Base-by-base conservation (phyloP, 92 coral and sea anemone species). In the Heteractis magnifica region DNA sequence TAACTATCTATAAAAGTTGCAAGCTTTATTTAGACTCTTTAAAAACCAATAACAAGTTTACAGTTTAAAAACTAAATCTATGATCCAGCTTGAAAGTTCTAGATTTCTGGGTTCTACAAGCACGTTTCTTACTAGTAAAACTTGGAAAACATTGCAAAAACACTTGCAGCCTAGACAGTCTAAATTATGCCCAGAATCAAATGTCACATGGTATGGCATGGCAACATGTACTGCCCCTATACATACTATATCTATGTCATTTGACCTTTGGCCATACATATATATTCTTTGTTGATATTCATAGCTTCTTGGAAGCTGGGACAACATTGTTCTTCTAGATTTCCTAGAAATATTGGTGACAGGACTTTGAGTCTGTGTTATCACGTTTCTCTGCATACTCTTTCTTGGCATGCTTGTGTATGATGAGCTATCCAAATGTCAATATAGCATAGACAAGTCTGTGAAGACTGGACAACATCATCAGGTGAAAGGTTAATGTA, bases 181-280 rank as follows among this genome's bases (percentile, higher is more conserved):
- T n/a, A 65, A 68, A 26, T 68, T 8, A 68, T 68, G 73, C 49
- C 13, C 44, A 53, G 44, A 34, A 34, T 34, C 44, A 34, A 34
- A 34, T 34, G 59, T 52, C 50, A 52, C 44, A 23, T 78, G 51
- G 53, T 6, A 26, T 10, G 58, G 51, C 82, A 48, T 62, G 83
- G 65, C 77, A 70, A 70, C 77, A 81, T 65, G 70, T 70, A 51
- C 60, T 64, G 75, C 48, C 49, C 77, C 49, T 50, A 60, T 70
- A 4, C 41, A 23, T 11, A 53, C 56, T 34, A 34, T 34, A 34
- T 34, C 26, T 18, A 62, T 18, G 20, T 68, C 11, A 68, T 19
- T 81, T 85, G 88, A 83, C 88, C 88, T 85, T 65, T 14, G 83
- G 88, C 88, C 88, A 85, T 85, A 85, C 83, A 65, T 71, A 49